Evolutionary conservation across 2,888 invertebrate species (phyloP), one percentile per base, ranked within the genome.

Genomic region (Nysson spinosus): DNA sequence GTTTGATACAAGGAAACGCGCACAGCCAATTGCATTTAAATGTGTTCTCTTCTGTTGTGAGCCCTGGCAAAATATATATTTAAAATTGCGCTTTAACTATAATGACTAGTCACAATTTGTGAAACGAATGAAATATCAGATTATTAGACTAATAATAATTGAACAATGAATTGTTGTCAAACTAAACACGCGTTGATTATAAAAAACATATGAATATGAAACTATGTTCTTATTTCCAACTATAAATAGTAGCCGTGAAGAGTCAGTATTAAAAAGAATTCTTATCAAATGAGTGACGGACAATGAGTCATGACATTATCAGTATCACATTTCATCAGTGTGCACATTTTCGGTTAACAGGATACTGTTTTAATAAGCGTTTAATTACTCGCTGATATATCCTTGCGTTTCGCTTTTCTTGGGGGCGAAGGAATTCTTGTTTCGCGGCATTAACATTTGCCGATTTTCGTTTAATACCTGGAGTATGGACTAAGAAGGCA

Each of bases 401-500:
- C 24, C 67, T 80, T 2, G 85, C 77, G 43, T 87, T 87, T 40
- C 71, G 77, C 11, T 67, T 80, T 54, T 85, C 84, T 47, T 85
- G 78, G 32, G 72, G 54, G 7, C 75, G 79, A 55, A 80, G 60
- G 37, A 65, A 67, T 46, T 77, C 75, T 30, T 72, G 74, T 42
- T 43, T 64, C 20, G 51, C 44, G 51, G 66, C 30, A 11, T 49
- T 51, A 4, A 64, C 50, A 51, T 69, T 72, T 17, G 28, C 26
- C 4, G 88, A 83, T 61, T 89, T 88, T 44, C 88, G 81, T 79
- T 91, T 92, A 52, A 91, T 90, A 28, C 91, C 91, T 0, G 92
- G 91, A 0, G 91, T 89, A 83, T 94, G 94, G 20, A 93, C 92
- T 37, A 94, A 89, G 82, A 94, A 94, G 0, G 91, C 93, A 17